phyloP scores from a whole-genome alignment of 2,888 invertebrate genomes.

The Rosalia funebris region DNA sequence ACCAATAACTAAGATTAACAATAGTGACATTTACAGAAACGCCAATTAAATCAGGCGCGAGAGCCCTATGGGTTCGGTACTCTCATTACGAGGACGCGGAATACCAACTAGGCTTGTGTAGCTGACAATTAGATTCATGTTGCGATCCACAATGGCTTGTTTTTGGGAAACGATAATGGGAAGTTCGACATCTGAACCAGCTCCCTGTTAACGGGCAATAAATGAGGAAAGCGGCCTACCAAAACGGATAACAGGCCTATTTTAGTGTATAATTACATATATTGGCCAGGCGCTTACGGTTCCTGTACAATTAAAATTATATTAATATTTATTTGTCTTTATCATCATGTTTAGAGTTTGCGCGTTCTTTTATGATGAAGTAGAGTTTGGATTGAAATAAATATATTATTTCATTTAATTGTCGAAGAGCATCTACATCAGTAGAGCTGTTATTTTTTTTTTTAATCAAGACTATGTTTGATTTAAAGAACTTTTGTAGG shows the following conservation, averaged over 20 bases:
- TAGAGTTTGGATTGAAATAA: too few species aligned
- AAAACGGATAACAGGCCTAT: conserved; percentile 17
- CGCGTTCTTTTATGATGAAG: too few species aligned
- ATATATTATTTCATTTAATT: too few species aligned
- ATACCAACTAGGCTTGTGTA: conserved; percentile 38
- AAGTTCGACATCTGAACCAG: conserved; percentile 32
- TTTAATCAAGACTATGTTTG: too few species aligned
- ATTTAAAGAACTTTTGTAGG: too few species aligned
- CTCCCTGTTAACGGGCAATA: conserved; percentile 35
- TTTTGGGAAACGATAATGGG: conserved; percentile 44
- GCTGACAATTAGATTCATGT: conserved; percentile 46
- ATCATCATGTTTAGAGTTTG: too few species aligned
- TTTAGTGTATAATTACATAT: conserved; percentile 3
- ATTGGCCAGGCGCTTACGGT: conserved; percentile 1
- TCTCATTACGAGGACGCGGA: conserved; percentile 9
- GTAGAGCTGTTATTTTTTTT: too few species aligned
- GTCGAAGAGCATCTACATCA: too few species aligned
- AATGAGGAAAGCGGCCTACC: conserved; percentile 25
- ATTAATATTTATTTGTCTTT: conserved; percentile 23
- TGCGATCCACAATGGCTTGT: conserved; percentile 42
- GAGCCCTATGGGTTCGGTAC: neutral
- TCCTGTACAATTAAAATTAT: conserved; percentile 6
- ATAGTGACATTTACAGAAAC: conserved; percentile 44
- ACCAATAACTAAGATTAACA: conserved; percentile 34
- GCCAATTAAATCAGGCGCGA: conserved; percentile 40